A percentile compares a stretch with the other conserved stretches of the same genome.
Evolutionary conservation across 2,888 invertebrate genomes (phyloP).

Genomic region (Uloborus plumipes): DNA sequence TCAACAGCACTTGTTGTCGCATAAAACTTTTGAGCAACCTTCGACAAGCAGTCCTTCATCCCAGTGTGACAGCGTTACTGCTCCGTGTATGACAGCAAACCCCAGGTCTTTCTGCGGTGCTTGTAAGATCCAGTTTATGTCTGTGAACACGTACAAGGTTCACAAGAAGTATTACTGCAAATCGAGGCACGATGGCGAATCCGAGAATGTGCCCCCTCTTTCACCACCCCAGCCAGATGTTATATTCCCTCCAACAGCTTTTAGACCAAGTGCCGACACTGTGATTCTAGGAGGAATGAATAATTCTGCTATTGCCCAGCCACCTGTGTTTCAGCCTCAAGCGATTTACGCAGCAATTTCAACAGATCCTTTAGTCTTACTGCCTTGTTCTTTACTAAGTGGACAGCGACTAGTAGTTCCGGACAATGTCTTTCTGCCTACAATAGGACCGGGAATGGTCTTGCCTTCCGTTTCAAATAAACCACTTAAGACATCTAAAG

Average conservation of each 20-base stretch:
- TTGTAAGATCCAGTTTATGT: conserved; percentile 96
- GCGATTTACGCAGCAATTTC: conserved; percentile 78
- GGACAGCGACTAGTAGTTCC: conserved; percentile 76
- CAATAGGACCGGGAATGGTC: conserved; percentile 72
- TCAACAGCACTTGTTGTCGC: conserved; percentile 18
- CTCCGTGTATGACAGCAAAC: conserved; percentile 26
- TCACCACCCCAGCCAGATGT: background rate
- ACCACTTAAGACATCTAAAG: background rate
- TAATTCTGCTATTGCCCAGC: conserved; percentile 3
- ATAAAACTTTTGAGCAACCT: conserved; percentile 2
- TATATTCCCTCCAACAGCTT: background rate
- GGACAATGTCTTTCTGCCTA: conserved; percentile 76
- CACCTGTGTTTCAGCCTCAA: conserved; percentile 61
- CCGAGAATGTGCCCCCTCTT: background rate
- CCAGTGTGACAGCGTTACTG: too few species aligned
- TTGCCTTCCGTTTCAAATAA: conserved; percentile 37
- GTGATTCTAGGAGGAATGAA: conserved; percentile 34
- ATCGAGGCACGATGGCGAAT: conserved; percentile 64
- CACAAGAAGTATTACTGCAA: conserved; percentile 94
- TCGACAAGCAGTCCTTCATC: too few species aligned
- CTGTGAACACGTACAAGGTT: conserved; percentile 88
- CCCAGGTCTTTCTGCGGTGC: conserved; percentile 84
- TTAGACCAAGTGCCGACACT: conserved; percentile 36
- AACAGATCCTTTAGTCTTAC: conserved; percentile 90
- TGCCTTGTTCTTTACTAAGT: conserved; percentile 87